These are phyloP conservation scores for Cotesia vestalis DNA, from an alignment of 1,140 invertebrate genomes.

Conservation along the genomic window DNA sequence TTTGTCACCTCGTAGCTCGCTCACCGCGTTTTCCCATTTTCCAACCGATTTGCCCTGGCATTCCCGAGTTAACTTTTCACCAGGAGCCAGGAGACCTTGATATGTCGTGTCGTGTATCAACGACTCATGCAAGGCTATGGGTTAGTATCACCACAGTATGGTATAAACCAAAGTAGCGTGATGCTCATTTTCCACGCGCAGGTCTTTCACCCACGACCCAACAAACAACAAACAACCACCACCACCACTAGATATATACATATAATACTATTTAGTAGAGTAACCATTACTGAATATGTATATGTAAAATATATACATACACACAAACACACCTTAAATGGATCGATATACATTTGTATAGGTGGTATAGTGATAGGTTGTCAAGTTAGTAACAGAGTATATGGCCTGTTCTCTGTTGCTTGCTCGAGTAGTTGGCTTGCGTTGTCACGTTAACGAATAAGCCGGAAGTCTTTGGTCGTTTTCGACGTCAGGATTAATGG, in stretches of 20 bases:
- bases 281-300: no score
- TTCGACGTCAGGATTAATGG: slow-evolving; percentile 23
- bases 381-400: slow-evolving; percentile 13
- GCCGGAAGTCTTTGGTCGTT: slow-evolving; percentile 29
- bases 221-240: neutral
- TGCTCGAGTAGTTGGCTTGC: neutral
- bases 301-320: no score
- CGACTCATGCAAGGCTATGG: neutral
- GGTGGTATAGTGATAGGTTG: neutral
- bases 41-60: slow-evolving; percentile 60
- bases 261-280: no score
- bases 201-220: neutral
- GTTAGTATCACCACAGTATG: neutral
- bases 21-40: slow-evolving; percentile 63
- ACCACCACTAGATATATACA: no score
- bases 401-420: neutral
- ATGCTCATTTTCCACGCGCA: slow-evolving; percentile 3
- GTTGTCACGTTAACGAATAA: slow-evolving; percentile 26
- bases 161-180: neutral
- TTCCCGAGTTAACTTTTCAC: slow-evolving; percentile 26
- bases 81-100: neutral
- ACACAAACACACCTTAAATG: neutral
- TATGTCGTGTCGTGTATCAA: no score
- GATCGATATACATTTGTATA: slow-evolving; percentile 19
- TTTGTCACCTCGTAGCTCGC: slow-evolving; percentile 60